phyloP scores from a whole-genome alignment of 23 tunicate species.

The Ciona savignyi region DNA sequence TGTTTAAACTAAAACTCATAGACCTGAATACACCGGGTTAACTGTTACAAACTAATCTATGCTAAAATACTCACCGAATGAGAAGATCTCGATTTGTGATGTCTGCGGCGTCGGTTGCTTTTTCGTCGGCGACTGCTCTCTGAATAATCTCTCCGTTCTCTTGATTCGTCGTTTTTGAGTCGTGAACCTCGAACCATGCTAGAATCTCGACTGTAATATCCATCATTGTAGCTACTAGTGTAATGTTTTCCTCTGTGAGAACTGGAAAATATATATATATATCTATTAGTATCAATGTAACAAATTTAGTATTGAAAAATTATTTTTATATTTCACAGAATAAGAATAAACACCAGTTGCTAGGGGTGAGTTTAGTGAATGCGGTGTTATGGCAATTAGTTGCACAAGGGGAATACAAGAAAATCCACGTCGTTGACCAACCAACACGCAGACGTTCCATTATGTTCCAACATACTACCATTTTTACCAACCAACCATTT shows the following conservation, averaged over 20 bases:
- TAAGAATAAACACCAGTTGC: too few relatives aligned
- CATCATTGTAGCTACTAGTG: constrained; percentile 17
- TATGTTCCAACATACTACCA: too few relatives aligned
- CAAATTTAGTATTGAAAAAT: too few relatives aligned
- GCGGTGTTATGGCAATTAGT: too few relatives aligned
- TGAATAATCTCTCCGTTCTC: constrained; percentile 21
- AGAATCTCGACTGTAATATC: constrained; percentile 44
- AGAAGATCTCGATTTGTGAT: constrained; percentile 47
- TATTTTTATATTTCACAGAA: too few relatives aligned
- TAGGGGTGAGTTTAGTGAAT: too few relatives aligned
- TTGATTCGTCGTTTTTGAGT: constrained; percentile 5
- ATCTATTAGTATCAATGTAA: too few relatives aligned
- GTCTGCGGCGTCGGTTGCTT: constrained; percentile 33
- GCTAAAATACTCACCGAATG: constrained; percentile 46
- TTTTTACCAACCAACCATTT: too few relatives aligned
- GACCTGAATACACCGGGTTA: background rate
- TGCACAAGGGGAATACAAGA: too few relatives aligned
- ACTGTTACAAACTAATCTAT: background rate
- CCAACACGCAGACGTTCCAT: too few relatives aligned
- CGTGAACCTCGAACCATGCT: constrained; percentile 1
- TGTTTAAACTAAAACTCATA: background rate
- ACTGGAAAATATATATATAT: too few relatives aligned
- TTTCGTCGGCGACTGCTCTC: constrained; percentile 39
- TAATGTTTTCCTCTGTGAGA: constrained; percentile 22
- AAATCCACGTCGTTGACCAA: too few relatives aligned